These are phyloP conservation scores for Natator depressus DNA, from an alignment of 2,113 vertebrate species.

Conservation along the genomic window DNA sequence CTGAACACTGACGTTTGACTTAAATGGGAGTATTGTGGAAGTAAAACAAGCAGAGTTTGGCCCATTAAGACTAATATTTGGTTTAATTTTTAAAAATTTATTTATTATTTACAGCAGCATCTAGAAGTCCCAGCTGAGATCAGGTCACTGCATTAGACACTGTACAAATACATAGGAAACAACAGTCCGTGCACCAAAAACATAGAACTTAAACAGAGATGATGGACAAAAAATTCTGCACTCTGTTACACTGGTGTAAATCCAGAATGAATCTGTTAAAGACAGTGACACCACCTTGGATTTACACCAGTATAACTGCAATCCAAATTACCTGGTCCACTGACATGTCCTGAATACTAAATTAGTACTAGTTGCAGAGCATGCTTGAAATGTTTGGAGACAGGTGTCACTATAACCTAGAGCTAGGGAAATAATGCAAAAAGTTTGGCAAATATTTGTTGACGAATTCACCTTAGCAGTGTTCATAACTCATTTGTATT, in stretches of 20 bases:
- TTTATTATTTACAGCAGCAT: not conserved
- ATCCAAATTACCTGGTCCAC: not conserved
- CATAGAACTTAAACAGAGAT: not conserved
- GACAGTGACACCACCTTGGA: not conserved
- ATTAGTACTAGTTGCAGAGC: rapidly evolving
- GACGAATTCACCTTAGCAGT: slow-evolving; percentile 7
- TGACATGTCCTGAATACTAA: not conserved
- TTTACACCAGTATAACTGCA: not conserved
- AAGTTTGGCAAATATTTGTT: not conserved
- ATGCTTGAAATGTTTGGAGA: not conserved
- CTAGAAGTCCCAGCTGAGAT: not conserved
- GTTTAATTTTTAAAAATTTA: not conserved
- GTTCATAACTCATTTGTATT: not conserved
- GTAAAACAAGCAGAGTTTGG: not conserved
- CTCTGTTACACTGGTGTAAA: not conserved
- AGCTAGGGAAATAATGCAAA: not conserved
- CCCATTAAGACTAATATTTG: not conserved
- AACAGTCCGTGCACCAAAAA: rapidly evolving
- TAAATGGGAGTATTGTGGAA: not conserved
- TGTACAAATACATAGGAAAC: not conserved
- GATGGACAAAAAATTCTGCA: rapidly evolving
- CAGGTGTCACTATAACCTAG: not conserved
- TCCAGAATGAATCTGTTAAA: not conserved
- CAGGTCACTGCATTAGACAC: not conserved
- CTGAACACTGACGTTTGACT: not conserved